Evolutionary conservation across 2,888 invertebrate genomes (phyloP).

Genomic region (Noctua janthina): DNA sequence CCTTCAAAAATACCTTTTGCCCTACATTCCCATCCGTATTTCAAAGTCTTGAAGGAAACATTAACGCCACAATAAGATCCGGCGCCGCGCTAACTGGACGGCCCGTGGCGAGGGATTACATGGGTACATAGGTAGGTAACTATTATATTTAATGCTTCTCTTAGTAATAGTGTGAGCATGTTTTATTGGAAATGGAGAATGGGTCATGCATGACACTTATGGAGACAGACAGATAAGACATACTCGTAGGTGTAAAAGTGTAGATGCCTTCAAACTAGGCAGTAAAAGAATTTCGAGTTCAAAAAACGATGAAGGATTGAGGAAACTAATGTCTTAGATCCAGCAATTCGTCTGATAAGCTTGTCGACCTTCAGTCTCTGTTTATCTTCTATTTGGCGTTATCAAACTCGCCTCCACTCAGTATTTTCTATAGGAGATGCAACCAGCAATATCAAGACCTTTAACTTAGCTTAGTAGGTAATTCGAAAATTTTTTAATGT

Average conservation of each 20-base stretch:
- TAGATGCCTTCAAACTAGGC: not conserved
- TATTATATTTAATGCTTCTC: not conserved
- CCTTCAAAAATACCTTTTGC: not conserved
- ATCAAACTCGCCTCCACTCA: not conserved
- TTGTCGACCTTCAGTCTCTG: not conserved
- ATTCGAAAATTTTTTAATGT: not conserved
- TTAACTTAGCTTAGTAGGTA: not conserved
- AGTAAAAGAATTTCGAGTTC: not conserved
- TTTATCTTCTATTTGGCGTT: not conserved
- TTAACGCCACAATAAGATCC: slow-evolving; percentile 70
- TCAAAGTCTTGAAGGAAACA: slow-evolving; percentile 72
- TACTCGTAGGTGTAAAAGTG: not conserved
- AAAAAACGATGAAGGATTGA: not conserved
- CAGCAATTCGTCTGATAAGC: not conserved
- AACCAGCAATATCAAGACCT: not conserved
- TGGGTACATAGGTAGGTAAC: not conserved
- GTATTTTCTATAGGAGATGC: not conserved
- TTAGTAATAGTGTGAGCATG: not conserved
- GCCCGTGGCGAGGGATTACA: slow-evolving; percentile 43
- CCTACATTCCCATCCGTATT: slow-evolving; percentile 23
- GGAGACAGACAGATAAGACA: not conserved
- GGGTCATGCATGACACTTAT: not conserved
- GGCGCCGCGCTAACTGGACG: slow-evolving; percentile 64
- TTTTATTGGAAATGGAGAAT: not conserved
- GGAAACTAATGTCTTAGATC: not conserved